Evolutionary conservation across 2,888 invertebrate genomes (phyloP).

Genomic region (Tetanocera ferruginea): DNA sequence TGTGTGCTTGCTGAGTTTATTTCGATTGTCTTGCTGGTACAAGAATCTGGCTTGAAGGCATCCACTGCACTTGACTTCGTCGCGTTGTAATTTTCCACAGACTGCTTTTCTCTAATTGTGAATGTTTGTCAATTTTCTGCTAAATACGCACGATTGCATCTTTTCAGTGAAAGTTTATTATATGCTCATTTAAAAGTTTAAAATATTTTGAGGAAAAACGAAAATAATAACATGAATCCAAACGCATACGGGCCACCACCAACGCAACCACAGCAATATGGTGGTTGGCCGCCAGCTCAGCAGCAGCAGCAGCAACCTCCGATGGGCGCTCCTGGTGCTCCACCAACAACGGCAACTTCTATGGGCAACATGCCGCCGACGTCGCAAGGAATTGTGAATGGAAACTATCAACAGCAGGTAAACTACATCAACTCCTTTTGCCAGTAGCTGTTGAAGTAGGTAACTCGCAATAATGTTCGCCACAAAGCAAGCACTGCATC

Average conservation of each 20-base stretch:
- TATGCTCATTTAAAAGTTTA: not conserved
- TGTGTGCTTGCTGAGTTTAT: not conserved
- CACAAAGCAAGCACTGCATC: not conserved
- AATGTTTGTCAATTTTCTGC: conserved; percentile 14
- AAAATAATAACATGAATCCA: conserved; percentile 59
- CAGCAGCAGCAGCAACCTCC: conserved; percentile 46
- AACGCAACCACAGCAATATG: conserved; percentile 57
- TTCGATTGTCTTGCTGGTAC: too few relatives aligned
- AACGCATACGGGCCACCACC: conserved; percentile 67
- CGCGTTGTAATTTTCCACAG: too few relatives aligned
- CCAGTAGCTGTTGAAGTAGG: not conserved
- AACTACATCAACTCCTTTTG: conserved; percentile 8
- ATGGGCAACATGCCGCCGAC: conserved; percentile 50
- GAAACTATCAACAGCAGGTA: conserved; percentile 69
- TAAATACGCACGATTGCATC: not conserved
- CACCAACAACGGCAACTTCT: conserved; percentile 55
- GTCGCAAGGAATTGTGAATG: conserved; percentile 62
- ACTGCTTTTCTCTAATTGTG: not conserved
- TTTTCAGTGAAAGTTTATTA: conserved; percentile 16
- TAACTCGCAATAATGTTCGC: not conserved
- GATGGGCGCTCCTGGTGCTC: conserved; percentile 47
- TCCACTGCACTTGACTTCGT: too few relatives aligned
- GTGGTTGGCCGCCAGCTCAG: conserved; percentile 47
- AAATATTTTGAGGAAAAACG: not conserved
- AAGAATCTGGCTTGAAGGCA: too few relatives aligned